Conservation (phyloP, 2,888 invertebrate species). For the Ophion ellenae region DNA sequence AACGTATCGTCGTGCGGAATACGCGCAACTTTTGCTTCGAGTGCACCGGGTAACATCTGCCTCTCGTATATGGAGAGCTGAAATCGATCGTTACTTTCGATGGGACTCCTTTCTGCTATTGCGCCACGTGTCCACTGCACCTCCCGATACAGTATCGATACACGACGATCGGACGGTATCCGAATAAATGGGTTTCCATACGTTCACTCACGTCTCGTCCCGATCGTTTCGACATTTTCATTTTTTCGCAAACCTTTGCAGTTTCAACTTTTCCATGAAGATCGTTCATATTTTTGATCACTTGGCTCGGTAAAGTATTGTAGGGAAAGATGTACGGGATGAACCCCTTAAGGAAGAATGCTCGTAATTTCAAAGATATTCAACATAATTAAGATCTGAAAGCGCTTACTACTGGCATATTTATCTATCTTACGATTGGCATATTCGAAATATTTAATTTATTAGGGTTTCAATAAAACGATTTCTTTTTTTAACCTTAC, state of each 20-base stretch:
- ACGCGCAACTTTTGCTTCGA: slow-evolving; percentile 45
- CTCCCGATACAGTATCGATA: slow-evolving; percentile 14
- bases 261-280: slow-evolving; percentile 7
- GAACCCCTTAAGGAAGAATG: no score
- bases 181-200: slow-evolving; percentile 24
- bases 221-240: slow-evolving; percentile 5
- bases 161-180: slow-evolving; percentile 32
- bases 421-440: no score
- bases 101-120: slow-evolving; percentile 42
- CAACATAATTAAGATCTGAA: no score
- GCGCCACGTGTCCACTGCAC: slow-evolving; percentile 40
- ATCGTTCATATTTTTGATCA: not conserved
- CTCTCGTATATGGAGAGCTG: slow-evolving; percentile 42
- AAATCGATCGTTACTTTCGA: slow-evolving; percentile 67
- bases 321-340: no score
- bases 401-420: no score
- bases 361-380: no score
- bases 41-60: slow-evolving; percentile 59
- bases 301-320: not conserved
- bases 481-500: no score
- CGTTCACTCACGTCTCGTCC: slow-evolving; percentile 2
- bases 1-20: slow-evolving; percentile 14
- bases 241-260: not conserved
- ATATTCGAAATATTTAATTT: no score
- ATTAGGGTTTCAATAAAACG: no score